A percentile compares a stretch with the other conserved stretches of the same genome.
These are phyloP conservation scores for Cranoglanis bouderius DNA, from an alignment of 2,113 vertebrate genomes.

Conservation along the genomic window DNA sequence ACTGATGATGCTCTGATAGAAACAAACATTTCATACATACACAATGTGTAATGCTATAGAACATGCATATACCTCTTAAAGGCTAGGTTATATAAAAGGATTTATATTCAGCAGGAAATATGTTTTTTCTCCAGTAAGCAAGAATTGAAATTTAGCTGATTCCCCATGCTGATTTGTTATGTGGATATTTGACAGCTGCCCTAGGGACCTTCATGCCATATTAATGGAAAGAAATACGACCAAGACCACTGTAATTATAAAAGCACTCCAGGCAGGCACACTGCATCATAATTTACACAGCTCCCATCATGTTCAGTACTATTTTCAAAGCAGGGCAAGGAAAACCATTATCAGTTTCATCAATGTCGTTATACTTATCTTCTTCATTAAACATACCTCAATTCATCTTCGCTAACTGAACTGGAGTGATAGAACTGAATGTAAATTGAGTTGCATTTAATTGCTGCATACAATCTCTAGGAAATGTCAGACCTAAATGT, in stretches of 20 bases:
- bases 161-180: conserved; percentile 65
- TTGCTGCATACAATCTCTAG: background rate
- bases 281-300: conserved; percentile 63
- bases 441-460: background rate
- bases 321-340: conserved; percentile 51
- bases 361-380: conserved; percentile 54
- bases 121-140: conserved; percentile 42
- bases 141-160: conserved; percentile 45
- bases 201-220: conserved; percentile 68
- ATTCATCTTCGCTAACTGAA: conserved; percentile 30
- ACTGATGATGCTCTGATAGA: conserved; percentile 22
- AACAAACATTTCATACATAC: conserved; percentile 24
- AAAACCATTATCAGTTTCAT: conserved; percentile 55
- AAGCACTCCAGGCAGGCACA: conserved; percentile 66
- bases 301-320: conserved; percentile 57
- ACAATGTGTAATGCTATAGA: conserved; percentile 16
- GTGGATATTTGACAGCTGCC: conserved; percentile 67
- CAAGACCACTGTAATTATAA: conserved; percentile 72
- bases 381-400: conserved; percentile 51
- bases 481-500: background rate
- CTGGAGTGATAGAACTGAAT: background rate
- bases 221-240: conserved; percentile 67
- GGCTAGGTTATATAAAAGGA: background rate
- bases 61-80: background rate
- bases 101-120: conserved; percentile 8